Evolutionary conservation across 2,888 invertebrate genomes (phyloP).

Genomic region (Congeria kusceri): DNA sequence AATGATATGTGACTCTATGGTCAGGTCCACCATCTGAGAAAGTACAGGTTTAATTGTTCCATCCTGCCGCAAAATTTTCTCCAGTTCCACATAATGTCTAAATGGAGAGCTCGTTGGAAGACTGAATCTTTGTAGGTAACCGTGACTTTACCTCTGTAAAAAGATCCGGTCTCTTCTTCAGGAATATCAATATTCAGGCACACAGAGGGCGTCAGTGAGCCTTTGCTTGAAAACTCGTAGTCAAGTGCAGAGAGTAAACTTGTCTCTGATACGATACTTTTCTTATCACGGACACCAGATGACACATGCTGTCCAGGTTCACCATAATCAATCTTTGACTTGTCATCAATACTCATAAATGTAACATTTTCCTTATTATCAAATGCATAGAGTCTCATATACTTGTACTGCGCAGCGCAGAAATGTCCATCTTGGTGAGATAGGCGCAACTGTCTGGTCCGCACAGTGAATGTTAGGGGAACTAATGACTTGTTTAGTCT

Average conservation of each 20-base stretch:
- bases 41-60: conserved; percentile 9
- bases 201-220: conserved; percentile 64
- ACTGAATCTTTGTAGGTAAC: conserved; percentile 53
- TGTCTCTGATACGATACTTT: conserved; percentile 43
- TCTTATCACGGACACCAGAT: conserved; percentile 56
- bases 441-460: conserved; percentile 43
- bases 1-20: conserved; percentile 28
- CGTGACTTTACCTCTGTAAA: conserved; percentile 55
- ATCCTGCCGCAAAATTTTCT: conserved; percentile 5
- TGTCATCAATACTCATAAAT: conserved; percentile 35
- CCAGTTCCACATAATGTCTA: conserved; percentile 27
- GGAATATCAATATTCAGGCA: conserved; percentile 50
- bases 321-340: conserved; percentile 33
- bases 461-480: conserved; percentile 41
- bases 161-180: conserved; percentile 37
- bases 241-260: conserved; percentile 36
- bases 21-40: conserved; percentile 43
- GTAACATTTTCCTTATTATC: conserved; percentile 1
- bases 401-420: conserved; percentile 52
- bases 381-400: conserved; percentile 33
- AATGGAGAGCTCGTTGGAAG: conserved; percentile 43
- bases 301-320: conserved; percentile 36
- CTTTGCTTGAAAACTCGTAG: conserved; percentile 60
- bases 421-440: conserved; percentile 58
- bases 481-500: conserved; percentile 49